Evolutionary conservation across 2,797 vertebrate species (phyloP), one percentile per base, ranked within the genome.

Genomic region (Echiichthys vipera): DNA sequence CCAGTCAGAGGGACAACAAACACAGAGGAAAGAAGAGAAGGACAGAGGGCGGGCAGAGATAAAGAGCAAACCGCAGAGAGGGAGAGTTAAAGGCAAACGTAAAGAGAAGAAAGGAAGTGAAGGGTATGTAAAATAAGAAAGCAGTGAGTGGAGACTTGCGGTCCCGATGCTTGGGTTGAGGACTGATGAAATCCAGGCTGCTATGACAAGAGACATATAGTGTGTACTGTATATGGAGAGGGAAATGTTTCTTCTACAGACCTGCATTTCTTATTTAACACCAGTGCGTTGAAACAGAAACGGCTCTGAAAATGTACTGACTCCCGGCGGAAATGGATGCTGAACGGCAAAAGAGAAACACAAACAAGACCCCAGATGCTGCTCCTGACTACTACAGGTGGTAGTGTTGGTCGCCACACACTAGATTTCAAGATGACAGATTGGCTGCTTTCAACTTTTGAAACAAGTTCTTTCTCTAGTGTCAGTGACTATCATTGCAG

Each of bases 181-280:
- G 65, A 32, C 67, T 73, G 74, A 83, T 84, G 71, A 73, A 82
- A 79, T 65, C 54, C 79, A 78, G 76, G 53, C 71, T 30, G 43
- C 20, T 5, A 25, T 59, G 59, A 81, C 12, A 5, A 54, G 68
- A 76, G 29, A 59, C 69, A 36, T n/a, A n/a, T n/a, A n/a, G n/a
- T n/a, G n/a, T n/a, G n/a, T n/a, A n/a, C n/a, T 24, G 11, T 14
- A 18, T 37, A 13, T 27, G 15, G 34, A 20, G 34, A 30, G 4
- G 34, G 2, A 24, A 18, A 20, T 5, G n/a, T 20, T 59, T 22
- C 12, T 29, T 32, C 27, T 2, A 9, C 14, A 53, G 3, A 34
- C 15, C 27, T 50, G 24, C 2, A 30, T 36, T 22, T 9, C 7
- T n/a, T n/a, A n/a, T n/a, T n/a, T n/a, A n/a, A n/a, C n/a, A n/a